phyloP scores from a whole-genome alignment of 53 echinoderm and acorn worm species.

The Henricia sp. region DNA sequence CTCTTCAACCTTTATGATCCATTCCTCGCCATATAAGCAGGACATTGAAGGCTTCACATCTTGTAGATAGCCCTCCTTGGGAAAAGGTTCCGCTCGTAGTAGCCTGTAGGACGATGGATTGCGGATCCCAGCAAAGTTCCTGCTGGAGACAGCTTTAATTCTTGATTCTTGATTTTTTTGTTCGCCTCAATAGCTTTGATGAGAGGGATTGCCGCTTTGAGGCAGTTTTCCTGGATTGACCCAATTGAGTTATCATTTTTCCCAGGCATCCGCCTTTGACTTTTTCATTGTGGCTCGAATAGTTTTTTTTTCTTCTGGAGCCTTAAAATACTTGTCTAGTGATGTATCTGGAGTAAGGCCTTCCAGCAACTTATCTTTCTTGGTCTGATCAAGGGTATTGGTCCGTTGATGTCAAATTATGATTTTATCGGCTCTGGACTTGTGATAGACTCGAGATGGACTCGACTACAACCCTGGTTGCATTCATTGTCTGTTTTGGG shows the following conservation, averaged over 20 bases:
- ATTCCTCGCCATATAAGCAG: conserved; percentile 33
- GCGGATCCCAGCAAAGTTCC: conserved; percentile 54
- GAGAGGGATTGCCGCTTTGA: conserved; percentile 17
- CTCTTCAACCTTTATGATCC: conserved; percentile 37
- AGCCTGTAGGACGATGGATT: conserved; percentile 27
- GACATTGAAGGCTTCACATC: conserved; percentile 57
- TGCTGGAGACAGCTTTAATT: conserved; percentile 11
- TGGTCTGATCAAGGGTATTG: conserved; percentile 22
- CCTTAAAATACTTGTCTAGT: conserved; percentile 30
- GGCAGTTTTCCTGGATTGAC: conserved; percentile 57
- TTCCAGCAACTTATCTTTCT: conserved; percentile 40
- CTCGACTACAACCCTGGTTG: no score
- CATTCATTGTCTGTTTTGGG: no score
- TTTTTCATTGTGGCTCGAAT: conserved; percentile 40
- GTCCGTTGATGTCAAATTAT: no score
- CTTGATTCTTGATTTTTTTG: neutral
- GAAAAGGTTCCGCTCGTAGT: conserved; percentile 36
- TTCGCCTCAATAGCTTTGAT: conserved; percentile 45
- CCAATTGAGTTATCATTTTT: conserved; percentile 57
- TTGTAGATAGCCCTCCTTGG: conserved; percentile 54
- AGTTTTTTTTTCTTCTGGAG: conserved; percentile 47
- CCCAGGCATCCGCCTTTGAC: conserved; percentile 41
- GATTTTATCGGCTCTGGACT: no score
- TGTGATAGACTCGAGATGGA: no score
- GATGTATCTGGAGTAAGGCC: conserved; percentile 42